These are phyloP conservation scores for Meleagris gallopavo DNA, from an alignment of 2,113 vertebrate species.

Conservation along the genomic window DNA sequence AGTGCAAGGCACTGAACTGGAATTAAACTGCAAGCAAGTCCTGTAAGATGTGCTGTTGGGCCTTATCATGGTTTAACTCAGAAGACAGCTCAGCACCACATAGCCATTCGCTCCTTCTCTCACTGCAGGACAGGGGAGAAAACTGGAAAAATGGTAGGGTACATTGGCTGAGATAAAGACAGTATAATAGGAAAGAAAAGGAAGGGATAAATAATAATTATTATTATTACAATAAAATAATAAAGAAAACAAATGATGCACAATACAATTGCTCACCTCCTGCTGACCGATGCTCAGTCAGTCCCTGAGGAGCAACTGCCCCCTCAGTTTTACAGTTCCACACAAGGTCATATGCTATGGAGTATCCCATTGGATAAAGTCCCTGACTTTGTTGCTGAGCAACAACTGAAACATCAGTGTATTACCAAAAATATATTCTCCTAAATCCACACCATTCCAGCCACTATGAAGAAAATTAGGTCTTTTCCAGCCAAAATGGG, in stretches of 20 bases:
- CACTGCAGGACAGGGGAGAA: neutral
- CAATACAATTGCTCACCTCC: neutral
- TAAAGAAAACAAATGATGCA: neutral
- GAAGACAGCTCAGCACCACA: neutral
- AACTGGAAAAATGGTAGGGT: neutral
- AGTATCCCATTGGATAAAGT: neutral
- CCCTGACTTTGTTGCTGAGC: neutral
- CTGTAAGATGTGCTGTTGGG: neutral
- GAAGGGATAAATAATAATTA: neutral
- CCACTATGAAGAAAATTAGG: neutral
- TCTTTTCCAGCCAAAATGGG: neutral
- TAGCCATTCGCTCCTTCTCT: neutral
- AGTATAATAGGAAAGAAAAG: neutral
- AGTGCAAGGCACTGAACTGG: accelerated
- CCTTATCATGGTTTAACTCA: neutral
- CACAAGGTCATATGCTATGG: neutral
- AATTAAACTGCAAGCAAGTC: neutral
- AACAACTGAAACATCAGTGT: neutral
- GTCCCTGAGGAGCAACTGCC: neutral
- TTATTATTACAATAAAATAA: neutral
- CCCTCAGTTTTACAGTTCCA: neutral
- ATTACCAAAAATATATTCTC: neutral
- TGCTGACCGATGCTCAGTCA: neutral
- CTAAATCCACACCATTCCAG: neutral
- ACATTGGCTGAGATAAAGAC: neutral